These are phyloP conservation scores for Cercopithecus neglectus DNA, from an alignment of 2,797 vertebrate genomes.

Conservation along the genomic window DNA sequence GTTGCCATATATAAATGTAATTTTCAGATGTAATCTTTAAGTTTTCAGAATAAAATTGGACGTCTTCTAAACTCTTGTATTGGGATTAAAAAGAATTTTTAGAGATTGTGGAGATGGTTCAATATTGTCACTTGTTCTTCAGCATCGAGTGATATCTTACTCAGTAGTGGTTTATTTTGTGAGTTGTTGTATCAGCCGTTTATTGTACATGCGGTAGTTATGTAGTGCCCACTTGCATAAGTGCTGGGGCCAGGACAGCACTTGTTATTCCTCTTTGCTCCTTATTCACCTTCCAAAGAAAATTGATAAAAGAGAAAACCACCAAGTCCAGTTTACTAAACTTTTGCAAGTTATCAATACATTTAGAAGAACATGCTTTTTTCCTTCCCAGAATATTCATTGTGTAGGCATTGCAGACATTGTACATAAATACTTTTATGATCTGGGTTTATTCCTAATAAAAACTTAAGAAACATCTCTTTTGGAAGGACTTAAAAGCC, in stretches of 20 bases:
- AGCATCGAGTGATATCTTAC: background rate
- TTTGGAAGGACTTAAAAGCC: background rate
- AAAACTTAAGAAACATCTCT: background rate
- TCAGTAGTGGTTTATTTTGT: background rate
- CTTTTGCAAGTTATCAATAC: background rate
- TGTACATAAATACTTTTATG: background rate
- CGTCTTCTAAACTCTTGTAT: background rate
- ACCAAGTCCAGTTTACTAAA: background rate
- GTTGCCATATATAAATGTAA: background rate
- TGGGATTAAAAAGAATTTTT: background rate
- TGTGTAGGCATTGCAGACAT: background rate
- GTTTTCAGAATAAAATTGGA: background rate
- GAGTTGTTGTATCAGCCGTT: background rate
- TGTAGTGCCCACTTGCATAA: accelerated
- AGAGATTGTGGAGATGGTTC: background rate
- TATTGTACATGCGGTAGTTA: too few relatives aligned
- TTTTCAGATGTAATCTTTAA: background rate
- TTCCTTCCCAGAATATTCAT: background rate
- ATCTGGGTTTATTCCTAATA: background rate
- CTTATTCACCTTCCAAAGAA: background rate
- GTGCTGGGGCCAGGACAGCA: background rate
- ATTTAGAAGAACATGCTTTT: background rate
- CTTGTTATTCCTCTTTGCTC: background rate
- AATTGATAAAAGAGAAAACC: background rate
- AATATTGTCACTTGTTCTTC: background rate